Conservation (phyloP, 2,113 vertebrate genomes). For the Sciurus niger region DNA sequence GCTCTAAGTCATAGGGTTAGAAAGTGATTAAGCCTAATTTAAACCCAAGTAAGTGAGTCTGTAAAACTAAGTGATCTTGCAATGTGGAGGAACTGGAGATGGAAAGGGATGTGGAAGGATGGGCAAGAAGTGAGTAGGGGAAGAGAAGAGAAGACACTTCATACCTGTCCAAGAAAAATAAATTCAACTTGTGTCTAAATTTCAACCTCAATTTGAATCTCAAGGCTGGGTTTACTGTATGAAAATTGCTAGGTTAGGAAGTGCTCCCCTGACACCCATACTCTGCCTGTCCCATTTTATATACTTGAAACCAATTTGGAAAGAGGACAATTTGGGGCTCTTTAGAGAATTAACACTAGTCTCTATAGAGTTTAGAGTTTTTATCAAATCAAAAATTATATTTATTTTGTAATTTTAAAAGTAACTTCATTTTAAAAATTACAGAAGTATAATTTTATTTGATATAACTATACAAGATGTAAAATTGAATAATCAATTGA, state of each 20-base stretch:
- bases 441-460: neutral
- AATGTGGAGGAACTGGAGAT: neutral
- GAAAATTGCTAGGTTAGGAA: neutral
- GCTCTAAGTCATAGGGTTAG: neutral
- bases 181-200: neutral
- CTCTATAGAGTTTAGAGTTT: neutral
- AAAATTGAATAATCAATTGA: neutral
- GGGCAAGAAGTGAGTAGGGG: neutral
- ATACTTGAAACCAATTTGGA: neutral
- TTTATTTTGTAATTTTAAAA: conserved; percentile 38
- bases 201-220: neutral
- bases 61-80: neutral
- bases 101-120: neutral
- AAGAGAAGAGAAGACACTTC: neutral
- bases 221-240: neutral
- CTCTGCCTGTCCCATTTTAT: neutral
- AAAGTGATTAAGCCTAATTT: neutral
- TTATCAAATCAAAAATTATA: neutral
- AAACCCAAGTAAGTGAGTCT: neutral
- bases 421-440: neutral
- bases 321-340: neutral
- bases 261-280: neutral
- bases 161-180: neutral
- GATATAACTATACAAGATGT: neutral
- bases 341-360: neutral